Evolutionary conservation across 2,888 invertebrate species (phyloP).

Genomic region (Protodeltote pygarga): DNA sequence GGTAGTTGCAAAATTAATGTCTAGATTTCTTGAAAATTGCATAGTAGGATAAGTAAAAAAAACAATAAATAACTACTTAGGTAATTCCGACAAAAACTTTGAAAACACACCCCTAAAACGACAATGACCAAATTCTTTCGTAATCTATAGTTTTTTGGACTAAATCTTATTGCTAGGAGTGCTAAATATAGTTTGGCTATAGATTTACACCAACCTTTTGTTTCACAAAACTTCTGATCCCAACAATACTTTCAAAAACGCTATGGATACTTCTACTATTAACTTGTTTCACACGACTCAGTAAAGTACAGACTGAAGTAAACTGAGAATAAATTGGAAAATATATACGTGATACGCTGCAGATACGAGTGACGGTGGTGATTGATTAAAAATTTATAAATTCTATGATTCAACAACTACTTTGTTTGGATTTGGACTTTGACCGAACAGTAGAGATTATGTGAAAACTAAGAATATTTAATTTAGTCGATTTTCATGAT

Average conservation of each 20-base stretch:
- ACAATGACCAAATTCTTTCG: not conserved
- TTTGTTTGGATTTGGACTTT: constrained; percentile 52
- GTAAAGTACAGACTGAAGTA: constrained; percentile 30
- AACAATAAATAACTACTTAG: not conserved
- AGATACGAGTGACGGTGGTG: constrained; percentile 11
- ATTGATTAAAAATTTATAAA: constrained; percentile 19
- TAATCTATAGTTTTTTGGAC: constrained; percentile 3
- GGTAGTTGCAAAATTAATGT: constrained; percentile 1
- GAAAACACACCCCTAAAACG: no score
- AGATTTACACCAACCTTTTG: constrained; percentile 24
- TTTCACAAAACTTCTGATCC: constrained; percentile 22
- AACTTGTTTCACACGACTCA: constrained; percentile 23
- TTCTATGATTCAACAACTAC: constrained; percentile 32
- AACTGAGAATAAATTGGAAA: constrained; percentile 21
- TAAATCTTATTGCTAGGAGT: no score
- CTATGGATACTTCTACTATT: not conserved
- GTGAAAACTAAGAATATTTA: no score
- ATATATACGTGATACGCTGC: constrained; percentile 18
- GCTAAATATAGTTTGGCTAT: not conserved
- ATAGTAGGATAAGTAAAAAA: constrained; percentile 2
- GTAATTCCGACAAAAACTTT: no score
- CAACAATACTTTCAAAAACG: constrained; percentile 4
- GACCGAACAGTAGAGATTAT: constrained; percentile 10
- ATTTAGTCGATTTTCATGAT: no score
- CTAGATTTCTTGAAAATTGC: not conserved